Evolutionary conservation across 2,797 vertebrate species (phyloP), one percentile per base, ranked within the genome.

Genomic region (Chanos chanos): DNA sequence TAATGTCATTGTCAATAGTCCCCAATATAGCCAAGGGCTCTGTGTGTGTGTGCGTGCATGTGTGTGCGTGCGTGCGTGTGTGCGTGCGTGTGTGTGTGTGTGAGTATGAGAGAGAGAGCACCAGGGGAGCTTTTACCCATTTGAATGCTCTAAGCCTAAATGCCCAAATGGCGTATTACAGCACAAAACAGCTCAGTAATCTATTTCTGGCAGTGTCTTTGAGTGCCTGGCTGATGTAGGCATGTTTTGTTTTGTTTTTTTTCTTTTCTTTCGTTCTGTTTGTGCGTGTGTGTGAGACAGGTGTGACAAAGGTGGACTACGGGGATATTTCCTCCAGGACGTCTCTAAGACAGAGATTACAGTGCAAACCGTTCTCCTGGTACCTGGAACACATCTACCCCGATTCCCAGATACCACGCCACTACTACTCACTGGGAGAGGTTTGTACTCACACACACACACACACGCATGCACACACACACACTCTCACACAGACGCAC

Each of bases 361-460:
- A 96, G 64, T 99, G 96, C 89, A 96, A 90, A 79, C 96, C 96
- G 34, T 99, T 99, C 87, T 94, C 94, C 54, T 99, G 96, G 96
- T 99, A 96, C 86, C 84, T 99, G 64, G 96, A 99, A 85, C 94
- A 92, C 68, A 91, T 99, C 80, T 99, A 99, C 85, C 97, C 96
- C 0, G 96, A 99, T 87, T 99, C 96, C 15, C 97, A 99, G 86
- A 99, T 99, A 83, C 97, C 97, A 71, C 90, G 94, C 16, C 96
- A 98, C 81, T 99, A 96, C 82, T 99, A 94, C 86, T 98, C 96
- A 55, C 82, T 99, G 68, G 94, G 96, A 90, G 96, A 99, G 96
- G 95, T 98, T 87, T 73, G 61, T 64, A 66, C 33, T 5, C 16
- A 13, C 40, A 30, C 25, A 16, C 28, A 22, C 52, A 19, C 34